Evolutionary conservation across 2,113 vertebrate genomes (phyloP).

Genomic region (Aldabrachelys gigantea): DNA sequence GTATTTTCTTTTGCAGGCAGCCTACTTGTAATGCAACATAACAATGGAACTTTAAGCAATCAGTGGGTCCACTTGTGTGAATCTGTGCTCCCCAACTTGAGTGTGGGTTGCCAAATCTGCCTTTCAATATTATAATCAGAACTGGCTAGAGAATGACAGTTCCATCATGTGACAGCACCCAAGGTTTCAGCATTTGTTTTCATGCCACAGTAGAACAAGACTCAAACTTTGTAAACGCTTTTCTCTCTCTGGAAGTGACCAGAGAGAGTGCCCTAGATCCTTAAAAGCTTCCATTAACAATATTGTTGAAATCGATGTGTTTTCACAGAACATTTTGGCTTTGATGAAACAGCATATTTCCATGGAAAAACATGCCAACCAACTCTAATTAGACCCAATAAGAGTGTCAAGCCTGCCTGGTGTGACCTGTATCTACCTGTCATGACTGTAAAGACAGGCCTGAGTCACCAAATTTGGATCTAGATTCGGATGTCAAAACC

Average conservation of each 20-base stretch:
- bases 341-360: not conserved
- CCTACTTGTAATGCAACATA: not conserved
- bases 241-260: not conserved
- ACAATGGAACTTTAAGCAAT: not conserved
- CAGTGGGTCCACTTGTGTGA: not conserved
- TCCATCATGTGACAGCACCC: not conserved
- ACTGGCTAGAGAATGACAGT: not conserved
- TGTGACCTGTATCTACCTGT: not conserved
- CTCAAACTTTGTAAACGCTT: not conserved
- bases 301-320: accelerated
- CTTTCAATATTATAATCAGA: not conserved
- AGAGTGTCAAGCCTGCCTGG: not conserved
- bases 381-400: not conserved
- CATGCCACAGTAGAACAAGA: not conserved
- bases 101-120: not conserved
- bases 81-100: not conserved
- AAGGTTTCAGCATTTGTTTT: not conserved
- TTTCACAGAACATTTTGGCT: not conserved
- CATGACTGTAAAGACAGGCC: too few species aligned
- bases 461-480: not conserved
- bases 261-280: not conserved
- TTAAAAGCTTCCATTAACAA: not conserved
- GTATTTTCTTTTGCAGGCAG: not conserved
- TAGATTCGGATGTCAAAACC: not conserved
- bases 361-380: not conserved